phyloP scores from a whole-genome alignment of 2,888 invertebrate genomes.

The Megastigmus dorsalis region DNA sequence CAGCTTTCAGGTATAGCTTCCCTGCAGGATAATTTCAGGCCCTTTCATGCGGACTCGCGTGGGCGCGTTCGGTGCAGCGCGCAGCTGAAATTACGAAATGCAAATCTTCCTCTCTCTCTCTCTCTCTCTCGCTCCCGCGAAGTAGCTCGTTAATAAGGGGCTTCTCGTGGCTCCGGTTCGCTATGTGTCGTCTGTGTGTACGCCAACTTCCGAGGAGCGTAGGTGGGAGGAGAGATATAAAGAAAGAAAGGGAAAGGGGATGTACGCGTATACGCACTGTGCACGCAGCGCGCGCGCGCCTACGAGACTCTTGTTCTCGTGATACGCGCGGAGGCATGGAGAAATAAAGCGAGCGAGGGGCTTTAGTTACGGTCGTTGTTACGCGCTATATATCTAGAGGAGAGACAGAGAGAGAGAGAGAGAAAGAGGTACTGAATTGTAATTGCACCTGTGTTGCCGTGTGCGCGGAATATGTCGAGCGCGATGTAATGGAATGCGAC shows the following conservation, averaged over 20 bases:
- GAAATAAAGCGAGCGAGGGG: background rate
- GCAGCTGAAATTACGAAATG: constrained; percentile 60
- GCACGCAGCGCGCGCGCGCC: background rate
- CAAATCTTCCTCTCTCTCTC: constrained; percentile 33
- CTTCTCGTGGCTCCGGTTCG: background rate
- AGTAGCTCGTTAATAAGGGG: constrained; percentile 63
- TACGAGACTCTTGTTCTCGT: too few species aligned
- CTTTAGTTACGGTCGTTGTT: background rate
- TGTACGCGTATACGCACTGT: too few species aligned
- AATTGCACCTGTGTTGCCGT: too few species aligned
- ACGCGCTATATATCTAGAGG: too few species aligned
- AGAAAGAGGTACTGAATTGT: too few species aligned
- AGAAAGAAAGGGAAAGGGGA: background rate
- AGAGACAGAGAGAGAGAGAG: too few species aligned
- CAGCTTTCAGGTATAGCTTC: constrained; percentile 6
- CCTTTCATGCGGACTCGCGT: constrained; percentile 58
- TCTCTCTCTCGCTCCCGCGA: constrained; percentile 34
- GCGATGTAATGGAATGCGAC: too few species aligned
- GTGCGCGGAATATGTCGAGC: too few species aligned
- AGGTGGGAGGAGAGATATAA: background rate
- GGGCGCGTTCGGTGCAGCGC: constrained; percentile 16
- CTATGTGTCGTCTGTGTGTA: background rate
- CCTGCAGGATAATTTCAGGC: constrained; percentile 63
- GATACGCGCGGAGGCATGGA: background rate
- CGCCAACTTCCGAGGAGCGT: background rate